Conservation (phyloP, 2,888 invertebrate species). For the Ochropacha duplaris region DNA sequence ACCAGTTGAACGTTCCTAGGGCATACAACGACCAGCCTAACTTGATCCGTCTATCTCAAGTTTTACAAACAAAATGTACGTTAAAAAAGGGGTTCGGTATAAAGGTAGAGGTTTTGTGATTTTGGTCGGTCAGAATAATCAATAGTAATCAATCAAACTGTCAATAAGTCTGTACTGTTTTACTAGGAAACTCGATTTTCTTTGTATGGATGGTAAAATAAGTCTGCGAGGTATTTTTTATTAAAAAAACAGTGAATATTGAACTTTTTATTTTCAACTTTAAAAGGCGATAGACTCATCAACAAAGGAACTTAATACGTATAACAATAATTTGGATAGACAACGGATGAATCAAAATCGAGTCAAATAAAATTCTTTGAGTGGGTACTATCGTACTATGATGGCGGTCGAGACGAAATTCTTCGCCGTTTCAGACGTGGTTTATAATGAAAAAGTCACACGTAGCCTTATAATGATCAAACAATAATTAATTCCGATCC, state of each 20-base stretch:
- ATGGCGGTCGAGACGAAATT: too few species aligned
- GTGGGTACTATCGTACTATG: too few species aligned
- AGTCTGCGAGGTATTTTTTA: not conserved
- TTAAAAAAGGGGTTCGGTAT: constrained; percentile 9
- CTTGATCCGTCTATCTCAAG: constrained; percentile 13
- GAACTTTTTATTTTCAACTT: too few species aligned
- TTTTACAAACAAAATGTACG: constrained; percentile 11
- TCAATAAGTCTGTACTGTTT: constrained; percentile 18
- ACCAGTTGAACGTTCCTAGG: not conserved
- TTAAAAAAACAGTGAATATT: too few species aligned
- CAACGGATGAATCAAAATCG: too few species aligned
- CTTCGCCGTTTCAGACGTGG: too few species aligned
- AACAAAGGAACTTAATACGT: too few species aligned
- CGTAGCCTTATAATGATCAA: too few species aligned
- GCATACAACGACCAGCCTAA: constrained; percentile 12
- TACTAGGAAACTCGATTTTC: constrained; percentile 22
- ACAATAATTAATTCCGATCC: not conserved
- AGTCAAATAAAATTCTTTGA: too few species aligned
- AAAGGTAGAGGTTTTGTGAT: constrained; percentile 15
- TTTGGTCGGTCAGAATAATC: constrained; percentile 20
- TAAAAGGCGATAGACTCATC: too few species aligned
- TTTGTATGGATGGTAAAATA: constrained; percentile 15
- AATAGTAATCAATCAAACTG: constrained; percentile 27
- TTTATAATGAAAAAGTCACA: too few species aligned
- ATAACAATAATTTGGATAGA: too few species aligned